Evolutionary conservation across 1,140 invertebrate genomes (phyloP).

Genomic region (Drosophila kikkawai): DNA sequence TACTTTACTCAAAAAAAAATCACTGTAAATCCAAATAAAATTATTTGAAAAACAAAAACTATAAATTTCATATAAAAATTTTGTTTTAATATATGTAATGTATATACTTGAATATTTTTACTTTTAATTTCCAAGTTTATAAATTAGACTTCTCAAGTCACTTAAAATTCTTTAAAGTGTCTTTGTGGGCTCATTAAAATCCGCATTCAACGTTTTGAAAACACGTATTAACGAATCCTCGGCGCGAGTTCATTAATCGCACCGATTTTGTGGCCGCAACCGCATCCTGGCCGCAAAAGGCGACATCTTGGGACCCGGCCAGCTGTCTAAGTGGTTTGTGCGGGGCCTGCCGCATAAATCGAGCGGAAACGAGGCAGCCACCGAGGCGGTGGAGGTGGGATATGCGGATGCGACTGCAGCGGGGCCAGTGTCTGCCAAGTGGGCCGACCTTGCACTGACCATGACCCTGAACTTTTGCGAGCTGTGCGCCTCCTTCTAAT

Average conservation of each 20-base stretch:
- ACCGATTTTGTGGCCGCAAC: slow-evolving; percentile 60
- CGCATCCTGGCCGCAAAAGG: slow-evolving; percentile 29
- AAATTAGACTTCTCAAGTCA: not conserved
- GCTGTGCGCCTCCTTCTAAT: slow-evolving; percentile 52
- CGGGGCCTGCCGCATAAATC: slow-evolving; percentile 39
- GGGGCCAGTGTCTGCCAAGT: slow-evolving; percentile 48
- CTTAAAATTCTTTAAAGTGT: not conserved
- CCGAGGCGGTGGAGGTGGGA: not conserved
- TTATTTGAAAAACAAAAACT: too few species aligned
- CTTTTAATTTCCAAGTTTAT: too few species aligned
- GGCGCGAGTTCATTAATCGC: slow-evolving; percentile 69
- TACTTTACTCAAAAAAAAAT: too few species aligned
- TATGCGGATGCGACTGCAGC: slow-evolving; percentile 1
- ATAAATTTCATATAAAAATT: too few species aligned
- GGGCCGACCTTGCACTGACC: slow-evolving; percentile 62
- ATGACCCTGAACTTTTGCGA: slow-evolving; percentile 71
- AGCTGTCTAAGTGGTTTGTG: slow-evolving; percentile 52
- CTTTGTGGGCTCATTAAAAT: slow-evolving; percentile 67
- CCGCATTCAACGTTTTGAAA: slow-evolving; percentile 68
- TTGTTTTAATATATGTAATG: too few species aligned
- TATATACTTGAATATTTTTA: too few species aligned
- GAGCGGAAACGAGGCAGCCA: slow-evolving; percentile 41
- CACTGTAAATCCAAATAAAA: too few species aligned
- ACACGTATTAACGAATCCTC: slow-evolving; percentile 59
- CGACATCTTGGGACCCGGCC: slow-evolving; percentile 53